Base-by-base conservation (phyloP, 1,140 invertebrate genomes). In the Lithobius niger region DNA sequence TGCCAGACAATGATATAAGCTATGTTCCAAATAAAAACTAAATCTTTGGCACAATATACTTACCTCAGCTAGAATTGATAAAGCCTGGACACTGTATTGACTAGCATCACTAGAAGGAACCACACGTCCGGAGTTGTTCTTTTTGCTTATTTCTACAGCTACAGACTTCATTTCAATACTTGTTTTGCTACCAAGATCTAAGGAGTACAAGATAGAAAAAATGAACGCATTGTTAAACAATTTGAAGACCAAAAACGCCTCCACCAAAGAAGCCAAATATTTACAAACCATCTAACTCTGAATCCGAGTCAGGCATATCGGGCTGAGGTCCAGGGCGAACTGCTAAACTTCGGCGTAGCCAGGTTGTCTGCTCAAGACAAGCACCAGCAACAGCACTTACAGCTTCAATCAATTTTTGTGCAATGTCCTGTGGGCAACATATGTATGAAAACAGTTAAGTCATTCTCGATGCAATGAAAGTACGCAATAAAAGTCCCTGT, bases 311-410 rank as follows among this genome's bases (percentile, higher is more conserved):
- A 10, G 61, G 42, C 24, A 61, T 56, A 43, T 66, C 62, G 27
- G 59, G 55, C n/a, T 65, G 60, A 4, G 79, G 79, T 56, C 86
- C 83, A 64, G 88, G 84, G 60, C 83, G 80, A 1, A 95, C 90
- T 57, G 88, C 86, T 51, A 91, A 74, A 69, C 90, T 93, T 60
- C 88, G 76, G 61, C 89, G 74, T 27, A 95, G 66, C 90, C 90
- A 95, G 1, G 88, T 92, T 1, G 89, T 91, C 65, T 91, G 86
- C 66, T 92, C 88, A 51, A 95, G 72, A 64, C 87, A 87, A 10
- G 88, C 86, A 25, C 87, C 88, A 22, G 88, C 89, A 54, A 94
- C 86, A 69, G 80, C 79, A n/a, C 83, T 84, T 48, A 87, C 81
- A 0, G 83, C 82, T 67, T 94, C 90, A 19, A 92, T 79, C 44